Evolutionary conservation across 2,113 vertebrate species (phyloP).

Genomic region (Sinocyclocheilus anshuiensis): DNA sequence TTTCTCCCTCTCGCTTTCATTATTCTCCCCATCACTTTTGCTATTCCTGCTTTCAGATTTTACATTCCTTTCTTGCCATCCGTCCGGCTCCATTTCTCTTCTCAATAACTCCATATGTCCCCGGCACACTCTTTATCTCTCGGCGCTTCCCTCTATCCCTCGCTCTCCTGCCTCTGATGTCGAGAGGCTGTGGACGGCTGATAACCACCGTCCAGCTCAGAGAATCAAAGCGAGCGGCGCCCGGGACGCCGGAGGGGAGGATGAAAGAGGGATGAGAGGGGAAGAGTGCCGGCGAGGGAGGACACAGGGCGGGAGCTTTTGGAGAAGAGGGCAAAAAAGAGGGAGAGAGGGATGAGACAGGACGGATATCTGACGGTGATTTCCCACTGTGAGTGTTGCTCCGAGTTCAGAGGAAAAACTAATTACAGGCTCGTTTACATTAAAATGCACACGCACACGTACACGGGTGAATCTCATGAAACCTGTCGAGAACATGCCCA

Average conservation of each 20-base stretch:
- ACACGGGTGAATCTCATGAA: slow-evolving; percentile 41
- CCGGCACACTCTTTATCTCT: slow-evolving; percentile 28
- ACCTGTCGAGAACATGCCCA: background rate
- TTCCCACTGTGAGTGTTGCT: slow-evolving; percentile 58
- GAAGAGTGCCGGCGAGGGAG: slow-evolving; percentile 15
- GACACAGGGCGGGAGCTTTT: background rate
- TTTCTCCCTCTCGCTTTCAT: slow-evolving; percentile 8
- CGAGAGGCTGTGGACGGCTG: slow-evolving; percentile 46
- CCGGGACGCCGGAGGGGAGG: slow-evolving; percentile 31
- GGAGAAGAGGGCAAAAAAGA: slow-evolving; percentile 36
- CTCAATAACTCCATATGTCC: slow-evolving; percentile 30
- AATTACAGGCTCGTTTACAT: slow-evolving; percentile 43
- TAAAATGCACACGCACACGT: slow-evolving; percentile 20
- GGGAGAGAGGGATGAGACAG: background rate
- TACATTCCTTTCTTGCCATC: slow-evolving; percentile 1
- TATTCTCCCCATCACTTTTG: background rate
- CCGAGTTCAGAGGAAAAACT: slow-evolving; percentile 52
- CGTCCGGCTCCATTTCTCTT: slow-evolving; percentile 29
- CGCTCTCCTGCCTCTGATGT: slow-evolving; percentile 11
- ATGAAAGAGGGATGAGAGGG: slow-evolving; percentile 31
- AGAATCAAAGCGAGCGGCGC: slow-evolving; percentile 54
- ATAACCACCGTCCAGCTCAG: slow-evolving; percentile 49
- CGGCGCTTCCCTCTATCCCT: slow-evolving; percentile 8
- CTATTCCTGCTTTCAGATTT: background rate
- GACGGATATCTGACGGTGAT: slow-evolving; percentile 41